Evolutionary conservation across 2,888 invertebrate species (phyloP).

Genomic region (Brassicogethes aeneus): DNA sequence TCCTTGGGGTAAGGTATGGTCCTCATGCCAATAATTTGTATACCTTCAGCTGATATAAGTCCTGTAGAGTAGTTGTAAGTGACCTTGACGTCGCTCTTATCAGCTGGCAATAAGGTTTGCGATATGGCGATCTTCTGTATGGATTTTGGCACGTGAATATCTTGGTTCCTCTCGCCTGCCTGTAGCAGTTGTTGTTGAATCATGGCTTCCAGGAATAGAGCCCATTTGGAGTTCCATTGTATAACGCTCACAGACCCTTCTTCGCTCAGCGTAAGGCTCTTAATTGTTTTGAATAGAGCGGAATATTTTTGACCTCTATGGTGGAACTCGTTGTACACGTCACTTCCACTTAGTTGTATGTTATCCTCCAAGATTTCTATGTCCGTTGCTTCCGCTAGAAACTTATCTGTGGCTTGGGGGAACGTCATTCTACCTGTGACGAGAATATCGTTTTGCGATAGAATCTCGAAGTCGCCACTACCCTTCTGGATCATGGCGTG

Average conservation of each 20-base stretch:
- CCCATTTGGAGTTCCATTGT: slow-evolving; percentile 57
- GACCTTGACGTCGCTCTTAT: slow-evolving; percentile 27
- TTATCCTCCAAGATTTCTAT: slow-evolving; percentile 39
- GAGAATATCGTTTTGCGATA: slow-evolving; percentile 52
- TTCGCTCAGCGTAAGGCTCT: slow-evolving; percentile 30
- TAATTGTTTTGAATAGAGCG: slow-evolving; percentile 30
- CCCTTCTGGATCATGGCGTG: slow-evolving; percentile 38
- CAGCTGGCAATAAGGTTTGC: slow-evolving; percentile 24
- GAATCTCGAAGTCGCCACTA: slow-evolving; percentile 37
- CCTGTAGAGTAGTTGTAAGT: slow-evolving; percentile 32
- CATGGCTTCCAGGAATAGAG: slow-evolving; percentile 82
- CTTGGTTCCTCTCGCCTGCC: slow-evolving; percentile 51
- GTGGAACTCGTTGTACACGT: slow-evolving; percentile 61
- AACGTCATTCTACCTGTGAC: slow-evolving; percentile 60
- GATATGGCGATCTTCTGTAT: slow-evolving; percentile 46
- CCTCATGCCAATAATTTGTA: slow-evolving; percentile 32
- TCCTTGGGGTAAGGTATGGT: slow-evolving; percentile 24
- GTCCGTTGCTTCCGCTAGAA: slow-evolving; percentile 43
- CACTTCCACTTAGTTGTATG: slow-evolving; percentile 49
- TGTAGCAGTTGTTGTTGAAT: slow-evolving; percentile 67
- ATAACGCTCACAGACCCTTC: slow-evolving; percentile 29
- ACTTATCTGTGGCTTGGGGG: slow-evolving; percentile 48
- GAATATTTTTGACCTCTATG: slow-evolving; percentile 56
- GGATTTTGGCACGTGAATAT: slow-evolving; percentile 60
- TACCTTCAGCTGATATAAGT: slow-evolving; percentile 28